A percentile compares a stretch with the other conserved stretches of the same genome.
Conservation (phyloP, 1,140 invertebrate genomes). For the Brachionus plicatilis region DNA sequence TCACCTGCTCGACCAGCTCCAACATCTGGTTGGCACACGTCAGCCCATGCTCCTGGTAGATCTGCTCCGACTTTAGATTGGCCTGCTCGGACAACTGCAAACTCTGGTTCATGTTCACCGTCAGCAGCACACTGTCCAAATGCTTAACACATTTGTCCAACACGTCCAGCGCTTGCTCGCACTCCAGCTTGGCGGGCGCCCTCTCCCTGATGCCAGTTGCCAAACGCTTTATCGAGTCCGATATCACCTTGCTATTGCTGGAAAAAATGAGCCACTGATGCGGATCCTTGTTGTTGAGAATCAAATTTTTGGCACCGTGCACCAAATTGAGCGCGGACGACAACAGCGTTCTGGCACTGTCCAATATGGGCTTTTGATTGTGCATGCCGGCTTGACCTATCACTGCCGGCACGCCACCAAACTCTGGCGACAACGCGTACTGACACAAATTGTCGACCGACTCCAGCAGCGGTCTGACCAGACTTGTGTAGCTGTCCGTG, state of each 20-base stretch:
- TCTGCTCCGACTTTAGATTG: conserved; percentile 62
- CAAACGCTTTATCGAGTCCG: conserved; percentile 87
- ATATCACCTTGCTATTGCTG: conserved; percentile 84
- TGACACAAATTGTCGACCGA: conserved; percentile 85
- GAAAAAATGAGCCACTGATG: conserved; percentile 87
- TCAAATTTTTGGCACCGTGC: conserved; percentile 77
- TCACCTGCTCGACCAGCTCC: conserved; percentile 70
- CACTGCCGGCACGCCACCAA: conserved; percentile 79
- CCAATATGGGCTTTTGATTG: conserved; percentile 78
- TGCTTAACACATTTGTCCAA: conserved; percentile 70
- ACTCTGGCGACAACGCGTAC: conserved; percentile 87
- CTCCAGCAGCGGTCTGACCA: conserved; percentile 77
- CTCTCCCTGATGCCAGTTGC: conserved; percentile 84
- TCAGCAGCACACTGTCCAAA: conserved; percentile 77
- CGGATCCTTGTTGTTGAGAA: conserved; percentile 80
- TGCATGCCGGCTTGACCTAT: conserved; percentile 64
- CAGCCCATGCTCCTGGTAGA: conserved; percentile 69
- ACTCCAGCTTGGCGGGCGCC: conserved; percentile 89
- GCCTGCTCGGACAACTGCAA: conserved; percentile 62
- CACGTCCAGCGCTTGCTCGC: conserved; percentile 74
- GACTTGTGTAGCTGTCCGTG: conserved; percentile 55
- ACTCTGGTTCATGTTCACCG: conserved; percentile 72
- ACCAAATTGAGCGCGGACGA: conserved; percentile 83
- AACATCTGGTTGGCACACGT: conserved; percentile 60
- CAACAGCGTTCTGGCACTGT: conserved; percentile 71